Base-by-base conservation (phyloP, 1,140 invertebrate species). In the Drosophila gunungcola region DNA sequence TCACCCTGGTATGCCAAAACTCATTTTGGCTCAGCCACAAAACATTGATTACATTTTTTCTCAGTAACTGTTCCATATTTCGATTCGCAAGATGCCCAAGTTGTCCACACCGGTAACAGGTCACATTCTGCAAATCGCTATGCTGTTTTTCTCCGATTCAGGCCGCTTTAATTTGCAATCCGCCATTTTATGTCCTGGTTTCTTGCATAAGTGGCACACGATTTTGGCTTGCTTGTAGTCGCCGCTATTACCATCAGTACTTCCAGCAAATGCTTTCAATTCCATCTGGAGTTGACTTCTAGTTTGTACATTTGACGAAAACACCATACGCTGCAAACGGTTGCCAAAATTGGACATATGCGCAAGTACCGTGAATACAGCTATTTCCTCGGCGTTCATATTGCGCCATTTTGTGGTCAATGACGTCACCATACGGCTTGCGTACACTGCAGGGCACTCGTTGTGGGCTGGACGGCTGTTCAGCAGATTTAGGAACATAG, bases 41-140 rank as follows among this genome's bases (percentile, higher is more conserved):
- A 45, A 25, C 21, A 45, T 25, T 45, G 21, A 45, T 45, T 45
- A 25, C 2, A 21, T 45, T 45, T 45, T 21, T 64, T 64, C 52
- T 60, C 57, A 21, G 42, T 32, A 29, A 63, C n/a, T 46, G 12
- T 6, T 39, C 39, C 43, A 58, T 29, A 29, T 51, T 32, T 51
- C 46, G 46, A 57, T 57, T 57, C 46, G 62, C 48, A 67, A 67
- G 48, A 43, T 52, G 54, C 25, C 57, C 45, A 41, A 41, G 46
- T 41, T 60, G 46, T 49, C 57, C 57, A 49, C 57, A 51, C 46
- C 57, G 45, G 36, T 60, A 49, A 41, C 57, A 51, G 9, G 45
- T 60, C 38, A 60, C 46, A 39, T 55, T 55, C 38, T 29, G 53
- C 25, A 42, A 42, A 55, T 55, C 53, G 12, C 53, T 38, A 55